phyloP scores from a whole-genome alignment of 2,113 vertebrate species.

The Chionis minor region DNA sequence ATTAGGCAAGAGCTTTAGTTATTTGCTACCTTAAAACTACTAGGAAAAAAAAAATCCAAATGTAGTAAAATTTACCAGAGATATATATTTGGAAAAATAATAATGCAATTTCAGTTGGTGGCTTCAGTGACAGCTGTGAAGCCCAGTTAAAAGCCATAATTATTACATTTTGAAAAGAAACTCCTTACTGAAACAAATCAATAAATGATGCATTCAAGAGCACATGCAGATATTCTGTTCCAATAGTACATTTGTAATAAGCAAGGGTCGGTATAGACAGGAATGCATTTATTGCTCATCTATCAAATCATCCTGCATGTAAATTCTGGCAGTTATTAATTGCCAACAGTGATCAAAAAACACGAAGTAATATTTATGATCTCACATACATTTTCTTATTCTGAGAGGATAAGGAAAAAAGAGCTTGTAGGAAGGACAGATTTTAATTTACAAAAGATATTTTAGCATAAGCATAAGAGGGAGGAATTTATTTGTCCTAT shows the following conservation, averaged over 20 bases:
- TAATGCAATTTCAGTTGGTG: neutral
- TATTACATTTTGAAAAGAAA: neutral
- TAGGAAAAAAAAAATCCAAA: neutral
- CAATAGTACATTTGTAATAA: accelerated
- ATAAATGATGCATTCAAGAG: neutral
- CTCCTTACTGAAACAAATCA: neutral
- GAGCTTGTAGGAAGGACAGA: accelerated
- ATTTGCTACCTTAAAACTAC: neutral
- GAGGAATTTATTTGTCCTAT: neutral
- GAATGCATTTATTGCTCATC: neutral
- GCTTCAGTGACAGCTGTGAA: neutral
- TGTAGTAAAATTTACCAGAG: neutral
- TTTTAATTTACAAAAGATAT: neutral
- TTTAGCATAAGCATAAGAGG: neutral
- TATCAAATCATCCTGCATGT: neutral
- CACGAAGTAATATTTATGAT: neutral
- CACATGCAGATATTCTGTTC: neutral
- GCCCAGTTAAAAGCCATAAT: neutral
- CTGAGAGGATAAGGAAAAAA: neutral
- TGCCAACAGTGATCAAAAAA: neutral
- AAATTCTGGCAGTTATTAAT: neutral
- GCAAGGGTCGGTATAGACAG: neutral
- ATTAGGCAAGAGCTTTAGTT: neutral
- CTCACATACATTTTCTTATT: neutral
- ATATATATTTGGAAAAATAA: neutral